Base-by-base conservation (phyloP, 2,888 invertebrate species). In the Troides aeacus region DNA sequence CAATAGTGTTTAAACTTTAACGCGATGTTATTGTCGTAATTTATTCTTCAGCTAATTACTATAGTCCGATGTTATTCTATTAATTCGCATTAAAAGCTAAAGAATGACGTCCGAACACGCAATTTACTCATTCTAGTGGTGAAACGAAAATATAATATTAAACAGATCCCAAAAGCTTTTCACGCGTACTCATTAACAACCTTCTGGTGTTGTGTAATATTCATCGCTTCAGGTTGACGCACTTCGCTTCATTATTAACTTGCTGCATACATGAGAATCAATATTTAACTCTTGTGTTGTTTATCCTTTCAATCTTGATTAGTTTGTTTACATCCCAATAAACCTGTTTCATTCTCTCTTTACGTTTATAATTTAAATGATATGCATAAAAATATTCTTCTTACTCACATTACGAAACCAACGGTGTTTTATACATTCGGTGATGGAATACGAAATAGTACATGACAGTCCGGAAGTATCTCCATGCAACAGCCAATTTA, bases 91-190 rank as follows among this genome's bases (percentile, higher is more conserved):
- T 68, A 73, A 42, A 66, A 62, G 60, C 67, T 72, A 72, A 72
- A 56, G 72, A 63, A 71, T 64, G 74, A 71, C 72, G 58, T 24
- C 64, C 62, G 66, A 70, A 69, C 74, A 76, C 73, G 73, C 74
- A 71, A 75, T 69, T 65, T 72, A 50, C 63, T 53, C 65, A 62
- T 66, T 62, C 46, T 53, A 23, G 21, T 12, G 60, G 23, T n/a
- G n/a, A 60, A 42, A 42, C 56, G 60, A 67, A 67, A 67, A 61
- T 67, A 67, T 67, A 53, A 70, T 66, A 60, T 67, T 70, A 63
- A 70, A 70, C 60, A 63, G 64, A 70, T 67, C 70, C 71, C 60
- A 60, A 69, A 68, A 66, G 70, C 70, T 66, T 36, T 58, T 58
- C 60, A 53, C 56, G 68, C 59, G 68, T 53, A 23, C 64, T 70